Conservation (phyloP, 1,140 invertebrate species). For the Drosophila ohnishii region DNA sequence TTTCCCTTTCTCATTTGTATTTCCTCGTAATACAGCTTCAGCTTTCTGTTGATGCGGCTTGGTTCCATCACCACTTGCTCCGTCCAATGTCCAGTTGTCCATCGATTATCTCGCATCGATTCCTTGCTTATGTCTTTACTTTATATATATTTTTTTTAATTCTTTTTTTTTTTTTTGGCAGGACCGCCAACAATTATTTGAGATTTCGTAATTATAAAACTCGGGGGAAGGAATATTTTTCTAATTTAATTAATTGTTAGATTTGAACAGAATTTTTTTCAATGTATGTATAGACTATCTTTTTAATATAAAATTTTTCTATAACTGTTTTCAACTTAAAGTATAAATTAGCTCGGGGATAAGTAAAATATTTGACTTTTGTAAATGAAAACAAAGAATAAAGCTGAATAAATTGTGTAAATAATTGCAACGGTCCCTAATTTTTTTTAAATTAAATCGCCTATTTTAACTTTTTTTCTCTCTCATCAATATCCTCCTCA, state of each 20-base stretch:
- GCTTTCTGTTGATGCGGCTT: constrained; percentile 24
- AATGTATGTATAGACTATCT: no score
- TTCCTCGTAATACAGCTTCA: constrained; percentile 16
- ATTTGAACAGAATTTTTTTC: no score
- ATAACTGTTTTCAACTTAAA: background rate
- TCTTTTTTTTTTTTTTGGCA: background rate
- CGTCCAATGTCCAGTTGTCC: background rate
- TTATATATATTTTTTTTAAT: background rate
- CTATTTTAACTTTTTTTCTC: background rate
- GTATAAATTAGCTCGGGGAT: background rate
- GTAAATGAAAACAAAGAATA: background rate
- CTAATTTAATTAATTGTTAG: no score
- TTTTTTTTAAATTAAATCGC: constrained; percentile 6
- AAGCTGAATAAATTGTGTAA: background rate
- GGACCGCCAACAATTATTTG: constrained; percentile 8
- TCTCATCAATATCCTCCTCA: constrained; percentile 19
- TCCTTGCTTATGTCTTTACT: constrained; percentile 5
- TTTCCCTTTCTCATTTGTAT: constrained; percentile 7
- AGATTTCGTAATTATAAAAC: background rate
- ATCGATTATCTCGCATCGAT: background rate
- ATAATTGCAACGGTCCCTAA: constrained; percentile 14
- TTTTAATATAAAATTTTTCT: no score
- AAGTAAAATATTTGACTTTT: background rate
- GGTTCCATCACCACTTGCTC: constrained; percentile 28
- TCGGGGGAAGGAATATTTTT: no score